These are phyloP conservation scores for Forbesichthys agassizii DNA, from an alignment of 2,113 vertebrate genomes.

Conservation along the genomic window DNA sequence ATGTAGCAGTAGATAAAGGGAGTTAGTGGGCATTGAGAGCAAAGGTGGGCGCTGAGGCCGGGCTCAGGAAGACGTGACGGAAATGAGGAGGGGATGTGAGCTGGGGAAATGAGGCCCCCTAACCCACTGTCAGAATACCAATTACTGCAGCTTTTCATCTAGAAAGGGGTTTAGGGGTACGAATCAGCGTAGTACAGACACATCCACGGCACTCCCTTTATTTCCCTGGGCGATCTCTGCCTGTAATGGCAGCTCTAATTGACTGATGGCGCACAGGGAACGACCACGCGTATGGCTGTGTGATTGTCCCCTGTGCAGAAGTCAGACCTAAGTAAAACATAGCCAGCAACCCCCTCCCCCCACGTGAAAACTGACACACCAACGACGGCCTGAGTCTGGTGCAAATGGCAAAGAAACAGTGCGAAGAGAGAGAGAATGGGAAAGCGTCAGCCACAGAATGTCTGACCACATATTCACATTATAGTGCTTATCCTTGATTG, in stretches of 20 bases:
- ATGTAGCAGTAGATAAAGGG: slow-evolving; percentile 51
- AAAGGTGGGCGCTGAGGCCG: slow-evolving; percentile 41
- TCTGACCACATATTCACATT: neutral
- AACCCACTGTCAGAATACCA: slow-evolving; percentile 60
- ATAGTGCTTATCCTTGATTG: slow-evolving; percentile 27
- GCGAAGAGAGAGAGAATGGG: neutral
- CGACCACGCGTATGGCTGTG: slow-evolving; percentile 48
- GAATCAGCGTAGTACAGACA: slow-evolving; percentile 58
- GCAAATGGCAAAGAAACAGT: neutral
- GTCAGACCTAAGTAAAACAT: slow-evolving; percentile 60
- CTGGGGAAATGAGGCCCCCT: slow-evolving; percentile 3
- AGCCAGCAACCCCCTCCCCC: slow-evolving; percentile 54
- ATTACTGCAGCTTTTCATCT: slow-evolving; percentile 65
- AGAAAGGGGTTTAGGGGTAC: slow-evolving; percentile 62
- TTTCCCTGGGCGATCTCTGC: slow-evolving; percentile 65
- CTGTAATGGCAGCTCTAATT: slow-evolving; percentile 74
- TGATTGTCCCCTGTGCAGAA: slow-evolving; percentile 55
- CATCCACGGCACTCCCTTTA: slow-evolving; percentile 56
- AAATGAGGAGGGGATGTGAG: slow-evolving; percentile 30
- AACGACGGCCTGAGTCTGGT: slow-evolving; percentile 30
- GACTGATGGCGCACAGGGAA: slow-evolving; percentile 61
- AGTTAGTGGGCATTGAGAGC: slow-evolving; percentile 41
- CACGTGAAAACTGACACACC: slow-evolving; percentile 50
- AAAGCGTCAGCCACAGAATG: neutral
- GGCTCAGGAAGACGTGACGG: slow-evolving; percentile 54